Base-by-base conservation (phyloP, 2,888 invertebrate genomes). In the Alentia gelatinosa region DNA sequence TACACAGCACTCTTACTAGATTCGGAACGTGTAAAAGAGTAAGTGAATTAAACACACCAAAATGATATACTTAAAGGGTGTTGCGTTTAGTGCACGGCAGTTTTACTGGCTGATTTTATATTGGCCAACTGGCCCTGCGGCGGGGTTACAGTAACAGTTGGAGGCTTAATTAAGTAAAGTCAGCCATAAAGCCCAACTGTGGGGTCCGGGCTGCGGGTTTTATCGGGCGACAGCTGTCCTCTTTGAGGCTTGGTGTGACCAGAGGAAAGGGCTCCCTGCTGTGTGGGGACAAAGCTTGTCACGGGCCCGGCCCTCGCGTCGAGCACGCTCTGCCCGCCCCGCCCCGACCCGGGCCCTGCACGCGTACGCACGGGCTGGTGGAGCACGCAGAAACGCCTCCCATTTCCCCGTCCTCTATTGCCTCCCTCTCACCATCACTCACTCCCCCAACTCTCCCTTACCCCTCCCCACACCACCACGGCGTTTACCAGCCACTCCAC, bases 161-260 rank as follows among this genome's bases (percentile, higher is more conserved):
- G 79, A 39, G 79, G 23, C 5, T 79, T 79, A 79, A 79, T 79
- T 79, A 79, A 79, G 79, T 79, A 35, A 79, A 79, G 79, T 35
- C 79, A 79, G 37, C 39, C 79, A 79, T 79, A 79, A 79, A 79
- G 79, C 37, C 35, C 7, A 35, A 35, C 23, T 4, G 79, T 23
- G 79, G 15, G 79, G 37, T 26, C 37, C 39, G 35, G 39, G 79
- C 30, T 79, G 79, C 39, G 37, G 37, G 79, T 79, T 79, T 79
- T 79, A 79, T 35, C n/a, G 86, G 33, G 86, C 33, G 86, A 86
- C 86, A 86, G 86, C 86, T 86, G 86, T 86, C 86, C 50, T 42
- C 50, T 47, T 86, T 86, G 47, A 86, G 50, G 50, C 12, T 30
- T 47, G 42, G 86, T 47, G 86, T 86, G 86, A 26, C 86, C 42